Evolutionary conservation across 2,888 invertebrate genomes (phyloP), one percentile per base, ranked within the genome.

Genomic region (Spisula subtruncata): DNA sequence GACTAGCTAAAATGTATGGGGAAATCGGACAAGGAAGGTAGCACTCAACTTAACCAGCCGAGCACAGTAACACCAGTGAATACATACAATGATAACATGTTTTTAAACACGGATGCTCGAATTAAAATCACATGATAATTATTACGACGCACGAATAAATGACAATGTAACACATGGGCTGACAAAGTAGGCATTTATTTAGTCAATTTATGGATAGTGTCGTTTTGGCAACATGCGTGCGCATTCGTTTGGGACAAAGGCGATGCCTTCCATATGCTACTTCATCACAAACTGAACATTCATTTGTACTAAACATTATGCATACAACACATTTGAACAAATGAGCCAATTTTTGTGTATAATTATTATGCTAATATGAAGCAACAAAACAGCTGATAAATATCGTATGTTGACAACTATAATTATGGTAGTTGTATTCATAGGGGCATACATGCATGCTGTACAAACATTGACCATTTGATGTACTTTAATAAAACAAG

Each of bases 191-290:
- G 60, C 25, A 66, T 25, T 66, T 66, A 66, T 66, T 20, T 25
- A n/a, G 25, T 10, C 4, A 66, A n/a, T 66, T 66, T 66, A 25
- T 25, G n/a, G 25, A 25, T 25, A 10, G 5, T 66, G 60, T n/a
- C 60, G n/a, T n/a, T n/a, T n/a, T 8, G 10, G n/a, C 25, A 66
- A 66, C 60, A 66, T 66, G 60, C 60, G 60, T 66, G 60, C 12
- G 60, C n/a, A 66, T 66, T 25, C n/a, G 60, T 66, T n/a, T 66
- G 60, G n/a, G 60, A 66, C 60, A 66, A 66, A 66, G 60, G 25
- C 60, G 1, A n/a, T 66, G 60, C n/a, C n/a, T 66, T 25, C 60
- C 60, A 25, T 25, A 66, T 66, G 60, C 25, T 51, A 51, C 51
- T 8, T 66, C 20, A 66, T 66, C n/a, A 66, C 25, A 66, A 66